These are phyloP conservation scores for Calypte anna DNA, from an alignment of 2,113 vertebrate genomes.

Conservation along the genomic window DNA sequence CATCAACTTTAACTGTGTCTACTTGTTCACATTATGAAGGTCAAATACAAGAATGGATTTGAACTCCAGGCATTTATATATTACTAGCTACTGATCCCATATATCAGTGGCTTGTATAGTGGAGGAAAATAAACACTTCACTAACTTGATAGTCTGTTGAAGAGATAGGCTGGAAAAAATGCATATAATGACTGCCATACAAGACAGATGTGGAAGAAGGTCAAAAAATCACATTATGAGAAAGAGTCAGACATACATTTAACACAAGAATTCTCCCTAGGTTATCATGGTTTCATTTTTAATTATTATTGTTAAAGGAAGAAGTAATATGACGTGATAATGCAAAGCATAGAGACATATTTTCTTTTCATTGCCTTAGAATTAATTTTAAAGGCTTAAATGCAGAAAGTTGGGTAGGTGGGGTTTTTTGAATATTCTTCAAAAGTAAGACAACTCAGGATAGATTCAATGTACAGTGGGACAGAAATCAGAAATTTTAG, in stretches of 20 bases:
- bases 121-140: constrained; percentile 52
- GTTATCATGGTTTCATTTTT: constrained; percentile 28
- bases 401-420: not conserved
- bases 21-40: constrained; percentile 37
- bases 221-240: not conserved
- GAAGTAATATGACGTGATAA: constrained; percentile 4
- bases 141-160: constrained; percentile 14
- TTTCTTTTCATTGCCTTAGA: not conserved
- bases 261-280: not conserved
- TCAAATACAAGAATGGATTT: constrained; percentile 26
- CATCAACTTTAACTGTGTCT: constrained; percentile 27
- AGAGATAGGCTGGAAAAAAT: constrained; percentile 9
- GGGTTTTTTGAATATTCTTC: not conserved
- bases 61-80: not conserved
- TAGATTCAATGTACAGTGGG: not conserved
- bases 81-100: not conserved
- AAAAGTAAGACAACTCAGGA: not conserved
- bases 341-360: not conserved
- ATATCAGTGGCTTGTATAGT: not conserved
- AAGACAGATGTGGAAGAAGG: not conserved
- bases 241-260: not conserved
- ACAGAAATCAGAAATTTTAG: not conserved
- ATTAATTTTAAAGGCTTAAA: not conserved
- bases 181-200: constrained; percentile 2
- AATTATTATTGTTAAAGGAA: not conserved